Percentiles rank a stretch among this genome's conserved stretches.
Conservation (phyloP, 2,888 invertebrate species). For the Drosophila planitibia region DNA sequence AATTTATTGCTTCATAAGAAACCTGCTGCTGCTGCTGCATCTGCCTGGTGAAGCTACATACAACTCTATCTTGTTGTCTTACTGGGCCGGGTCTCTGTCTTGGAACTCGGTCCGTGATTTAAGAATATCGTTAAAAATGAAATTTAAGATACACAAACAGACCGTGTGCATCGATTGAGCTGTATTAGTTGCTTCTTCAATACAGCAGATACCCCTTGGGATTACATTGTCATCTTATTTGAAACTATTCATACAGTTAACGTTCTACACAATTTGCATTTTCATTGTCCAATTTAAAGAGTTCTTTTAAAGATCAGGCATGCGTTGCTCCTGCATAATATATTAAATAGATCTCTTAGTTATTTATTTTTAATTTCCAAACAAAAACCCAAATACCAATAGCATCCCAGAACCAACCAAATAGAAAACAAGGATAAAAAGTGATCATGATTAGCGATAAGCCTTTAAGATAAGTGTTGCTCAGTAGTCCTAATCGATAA, state of each 20-base stretch:
- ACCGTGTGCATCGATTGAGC: background rate
- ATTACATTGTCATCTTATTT: background rate
- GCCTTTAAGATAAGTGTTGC: background rate
- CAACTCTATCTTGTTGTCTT: conserved; percentile 36
- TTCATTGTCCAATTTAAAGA: background rate
- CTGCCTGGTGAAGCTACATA: conserved; percentile 10
- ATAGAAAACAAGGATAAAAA: background rate
- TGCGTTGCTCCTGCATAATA: background rate
- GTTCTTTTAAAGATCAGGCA: background rate
- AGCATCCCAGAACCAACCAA: background rate
- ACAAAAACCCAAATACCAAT: background rate
- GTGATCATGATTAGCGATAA: background rate
- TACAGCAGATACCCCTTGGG: conserved; percentile 7
- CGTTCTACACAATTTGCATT: background rate
- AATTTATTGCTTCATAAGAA: conserved; percentile 75
- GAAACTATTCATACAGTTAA: background rate
- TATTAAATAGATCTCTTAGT: background rate
- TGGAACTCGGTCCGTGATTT: conserved; percentile 2
- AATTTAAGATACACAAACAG: conserved; percentile 12
- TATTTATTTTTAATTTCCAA: background rate
- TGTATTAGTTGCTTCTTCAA: background rate
- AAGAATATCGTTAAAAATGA: conserved; percentile 11
- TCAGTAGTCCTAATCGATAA: background rate
- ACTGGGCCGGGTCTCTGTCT: conserved; percentile 2
- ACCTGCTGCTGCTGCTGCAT: conserved; percentile 47